Evolutionary conservation across 2,888 invertebrate species (phyloP).

Genomic region (Chloroclysta siterata): DNA sequence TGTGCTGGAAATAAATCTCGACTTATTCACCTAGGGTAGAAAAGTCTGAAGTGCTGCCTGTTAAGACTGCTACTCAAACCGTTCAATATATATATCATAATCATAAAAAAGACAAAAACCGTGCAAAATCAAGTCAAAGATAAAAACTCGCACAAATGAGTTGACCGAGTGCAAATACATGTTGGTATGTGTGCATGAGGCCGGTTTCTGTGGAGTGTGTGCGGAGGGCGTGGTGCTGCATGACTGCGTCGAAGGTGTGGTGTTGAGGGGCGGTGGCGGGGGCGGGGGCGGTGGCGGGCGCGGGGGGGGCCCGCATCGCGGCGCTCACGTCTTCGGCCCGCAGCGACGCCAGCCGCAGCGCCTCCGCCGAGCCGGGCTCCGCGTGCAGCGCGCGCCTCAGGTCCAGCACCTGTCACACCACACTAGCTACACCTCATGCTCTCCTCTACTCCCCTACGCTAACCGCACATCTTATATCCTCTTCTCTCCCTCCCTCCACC

Average conservation of each 20-base stretch:
- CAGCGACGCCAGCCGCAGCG: conserved; percentile 82
- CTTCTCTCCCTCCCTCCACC: background rate
- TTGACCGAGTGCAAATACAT: conserved; percentile 45
- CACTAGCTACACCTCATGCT: conserved; percentile 48
- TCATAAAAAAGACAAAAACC: conserved; percentile 28
- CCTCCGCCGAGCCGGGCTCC: conserved; percentile 85
- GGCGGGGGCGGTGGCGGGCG: conserved; percentile 51
- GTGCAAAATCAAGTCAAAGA: conserved; percentile 28
- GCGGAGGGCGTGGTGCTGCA: conserved; percentile 83
- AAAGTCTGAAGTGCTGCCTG: conserved; percentile 20
- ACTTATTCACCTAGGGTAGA: background rate
- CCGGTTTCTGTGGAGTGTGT: conserved; percentile 73
- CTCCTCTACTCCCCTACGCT: conserved; percentile 5
- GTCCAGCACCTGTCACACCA: conserved; percentile 89
- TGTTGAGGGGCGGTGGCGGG: conserved; percentile 71
- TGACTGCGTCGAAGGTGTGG: conserved; percentile 84
- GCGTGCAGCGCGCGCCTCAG: conserved; percentile 92
- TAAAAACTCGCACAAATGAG: conserved; percentile 46
- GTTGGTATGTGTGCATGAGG: conserved; percentile 52
- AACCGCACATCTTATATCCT: background rate
- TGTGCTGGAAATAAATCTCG: conserved; percentile 35
- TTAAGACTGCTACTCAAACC: conserved; percentile 7
- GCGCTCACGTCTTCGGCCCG: conserved; percentile 84
- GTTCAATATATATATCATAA: conserved; percentile 3
- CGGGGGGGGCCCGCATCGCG: conserved; percentile 62